Evolutionary conservation across 37 sponge, comb jelly and placozoan genomes (phyloP).

Genomic region (Beroe ovata): DNA sequence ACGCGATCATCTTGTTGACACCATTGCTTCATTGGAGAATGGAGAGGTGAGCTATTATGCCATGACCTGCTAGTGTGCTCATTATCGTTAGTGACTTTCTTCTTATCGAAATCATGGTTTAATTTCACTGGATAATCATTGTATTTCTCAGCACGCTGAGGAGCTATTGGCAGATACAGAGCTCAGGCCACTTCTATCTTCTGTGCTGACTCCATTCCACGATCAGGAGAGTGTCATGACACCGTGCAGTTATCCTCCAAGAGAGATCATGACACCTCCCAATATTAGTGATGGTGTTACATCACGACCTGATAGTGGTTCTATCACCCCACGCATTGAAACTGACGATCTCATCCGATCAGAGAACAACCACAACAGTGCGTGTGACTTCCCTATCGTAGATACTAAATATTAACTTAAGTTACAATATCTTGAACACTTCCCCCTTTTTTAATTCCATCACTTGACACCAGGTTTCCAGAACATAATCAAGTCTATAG

Average conservation of each 20-base stretch:
- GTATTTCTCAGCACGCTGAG: background rate
- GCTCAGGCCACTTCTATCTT: background rate
- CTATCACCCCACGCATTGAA: background rate
- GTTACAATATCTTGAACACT: no score
- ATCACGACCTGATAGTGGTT: background rate
- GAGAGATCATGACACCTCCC: background rate
- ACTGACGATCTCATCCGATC: background rate
- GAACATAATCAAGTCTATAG: constrained; percentile 43
- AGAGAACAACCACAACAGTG: background rate
- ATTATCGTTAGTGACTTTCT: no score
- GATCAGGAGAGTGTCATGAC: background rate
- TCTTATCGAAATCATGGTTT: no score
- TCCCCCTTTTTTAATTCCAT: no score
- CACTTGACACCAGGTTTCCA: background rate
- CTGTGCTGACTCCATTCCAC: background rate
- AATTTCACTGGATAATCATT: no score
- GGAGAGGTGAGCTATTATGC: background rate
- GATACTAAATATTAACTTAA: no score
- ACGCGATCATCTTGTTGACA: background rate
- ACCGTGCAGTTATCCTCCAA: background rate
- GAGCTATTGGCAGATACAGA: background rate
- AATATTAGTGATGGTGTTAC: background rate
- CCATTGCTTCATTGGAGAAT: background rate
- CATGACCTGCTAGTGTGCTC: no score
- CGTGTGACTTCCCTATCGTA: no score